Base-by-base conservation (phyloP, 2,113 vertebrate genomes). In the Dicrurus megarhynchus region DNA sequence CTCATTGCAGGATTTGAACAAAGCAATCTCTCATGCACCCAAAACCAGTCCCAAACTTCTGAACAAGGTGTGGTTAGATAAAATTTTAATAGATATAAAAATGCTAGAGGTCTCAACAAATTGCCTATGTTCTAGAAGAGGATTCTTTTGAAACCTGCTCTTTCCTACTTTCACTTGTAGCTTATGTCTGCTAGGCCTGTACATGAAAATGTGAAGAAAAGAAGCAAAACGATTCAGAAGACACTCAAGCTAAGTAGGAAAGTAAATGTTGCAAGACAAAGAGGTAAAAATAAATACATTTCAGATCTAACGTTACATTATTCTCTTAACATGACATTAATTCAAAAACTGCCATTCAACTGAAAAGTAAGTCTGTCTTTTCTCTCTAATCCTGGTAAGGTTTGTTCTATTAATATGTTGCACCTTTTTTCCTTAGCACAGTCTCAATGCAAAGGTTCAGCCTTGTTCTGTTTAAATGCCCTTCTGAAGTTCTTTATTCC, bases 271-370 rank as follows among this genome's bases (percentile, higher is more conserved):
- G 6, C 75, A 89, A 95, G 78, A 89, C 28, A 96, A 88, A 86
- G 42, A 93, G 39, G 23, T 52, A 89, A 93, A 95, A 90, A 91
- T 83, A 91, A 95, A 90, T 86, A 41, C 1, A 70, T 94, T 85
- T 80, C 50, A 83, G 70, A 85, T 23, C 24, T 76, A 88, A 83
- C 86, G 35, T 57, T 77, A 59, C 55, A 59, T 69, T 69, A 85
- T 76, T 87, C 33, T 90, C 37, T 77, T 89, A 87, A 89, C 28
- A 16, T 67, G 75, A 70, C 78, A 93, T 73, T 47, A 85, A 95
- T 90, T 83, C 7, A 90, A 93, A 83, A 87, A 35, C 39, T 91
- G 93, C 75, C 39, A 21, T 91, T 79, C 33, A 28, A 56, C 60
- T 44, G 67, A 94, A 79, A 92, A 93, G 67, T 16, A 73, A 93